A percentile compares a stretch with the other conserved stretches of the same genome.
phyloP scores from a whole-genome alignment of 2,797 vertebrate species.

The Emys orbicularis region DNA sequence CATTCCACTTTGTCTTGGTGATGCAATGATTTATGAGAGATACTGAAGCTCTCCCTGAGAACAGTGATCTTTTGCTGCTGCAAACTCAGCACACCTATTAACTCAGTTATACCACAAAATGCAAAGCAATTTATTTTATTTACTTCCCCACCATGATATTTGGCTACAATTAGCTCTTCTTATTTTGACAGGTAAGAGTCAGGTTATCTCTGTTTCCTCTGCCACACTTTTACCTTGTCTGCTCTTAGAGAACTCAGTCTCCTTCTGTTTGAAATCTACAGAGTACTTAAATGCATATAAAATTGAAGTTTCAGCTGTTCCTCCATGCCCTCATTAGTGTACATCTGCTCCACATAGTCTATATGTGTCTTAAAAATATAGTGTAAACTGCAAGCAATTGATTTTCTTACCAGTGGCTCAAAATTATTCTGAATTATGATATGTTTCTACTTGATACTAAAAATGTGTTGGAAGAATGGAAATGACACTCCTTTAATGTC shows the following conservation, averaged over 20 bases:
- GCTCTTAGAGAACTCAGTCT: not conserved
- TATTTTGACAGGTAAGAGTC: not conserved
- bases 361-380: not conserved
- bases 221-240: not conserved
- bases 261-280: not conserved
- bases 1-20: not conserved
- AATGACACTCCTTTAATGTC: not conserved
- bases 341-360: not conserved
- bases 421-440: not conserved
- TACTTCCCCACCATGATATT: not conserved
- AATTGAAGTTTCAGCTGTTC: slow-evolving; percentile 3
- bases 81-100: not conserved
- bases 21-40: not conserved
- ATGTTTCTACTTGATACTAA: not conserved
- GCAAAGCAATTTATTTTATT: not conserved
- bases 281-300: slow-evolving; percentile 1
- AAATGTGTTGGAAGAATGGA: not conserved
- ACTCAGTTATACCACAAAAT: not conserved
- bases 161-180: not conserved
- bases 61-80: not conserved
- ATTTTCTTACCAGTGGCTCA: not conserved
- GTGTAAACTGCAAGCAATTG: not conserved
- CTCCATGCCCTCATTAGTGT: not conserved
- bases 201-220: not conserved
- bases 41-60: not conserved